These are phyloP conservation scores for Oreonectes daqikongensis DNA, from an alignment of 2,797 vertebrate genomes.

Conservation along the genomic window DNA sequence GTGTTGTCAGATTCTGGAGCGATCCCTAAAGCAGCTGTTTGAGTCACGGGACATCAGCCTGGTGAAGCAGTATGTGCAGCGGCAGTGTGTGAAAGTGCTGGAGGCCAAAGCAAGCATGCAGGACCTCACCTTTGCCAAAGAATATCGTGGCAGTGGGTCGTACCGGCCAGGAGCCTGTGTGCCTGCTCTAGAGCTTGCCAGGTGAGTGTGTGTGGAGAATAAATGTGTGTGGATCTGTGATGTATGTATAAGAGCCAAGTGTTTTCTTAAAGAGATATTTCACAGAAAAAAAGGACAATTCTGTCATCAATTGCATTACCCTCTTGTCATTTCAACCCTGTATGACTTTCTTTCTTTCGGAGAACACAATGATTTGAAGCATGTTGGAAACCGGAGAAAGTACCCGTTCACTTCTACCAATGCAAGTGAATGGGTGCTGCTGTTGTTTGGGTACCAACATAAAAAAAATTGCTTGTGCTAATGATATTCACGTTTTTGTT, in stretches of 20 bases:
- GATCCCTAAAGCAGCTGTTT: slow-evolving; percentile 96
- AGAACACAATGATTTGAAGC: too few relatives aligned
- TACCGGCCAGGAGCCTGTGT: slow-evolving; percentile 93
- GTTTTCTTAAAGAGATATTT: too few relatives aligned
- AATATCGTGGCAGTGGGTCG: slow-evolving; percentile 89
- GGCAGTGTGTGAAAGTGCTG: slow-evolving; percentile 91
- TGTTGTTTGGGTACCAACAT: too few relatives aligned
- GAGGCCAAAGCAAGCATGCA: slow-evolving; percentile 94
- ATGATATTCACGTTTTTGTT: slow-evolving; percentile 50
- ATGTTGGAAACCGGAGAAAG: too few relatives aligned
- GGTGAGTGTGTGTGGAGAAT: slow-evolving; percentile 70
- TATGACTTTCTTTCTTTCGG: too few relatives aligned
- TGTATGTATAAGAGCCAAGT: too few relatives aligned
- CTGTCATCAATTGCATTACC: too few relatives aligned
- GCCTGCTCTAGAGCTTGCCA: slow-evolving; percentile 93
- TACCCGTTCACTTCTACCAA: too few relatives aligned
- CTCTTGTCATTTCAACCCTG: too few relatives aligned
- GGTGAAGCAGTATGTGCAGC: slow-evolving; percentile 94
- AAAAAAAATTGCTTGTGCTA: slow-evolving; percentile 12
- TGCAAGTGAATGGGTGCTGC: too few relatives aligned
- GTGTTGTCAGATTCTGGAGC: slow-evolving; percentile 86
- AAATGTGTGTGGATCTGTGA: neutral
- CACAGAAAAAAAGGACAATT: too few relatives aligned
- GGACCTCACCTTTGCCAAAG: slow-evolving; percentile 96
- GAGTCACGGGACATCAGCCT: slow-evolving; percentile 96